Percentiles rank a stretch among this genome's conserved stretches.
Evolutionary conservation across 2,888 invertebrate genomes (phyloP).

Genomic region (Tachina grossa): DNA sequence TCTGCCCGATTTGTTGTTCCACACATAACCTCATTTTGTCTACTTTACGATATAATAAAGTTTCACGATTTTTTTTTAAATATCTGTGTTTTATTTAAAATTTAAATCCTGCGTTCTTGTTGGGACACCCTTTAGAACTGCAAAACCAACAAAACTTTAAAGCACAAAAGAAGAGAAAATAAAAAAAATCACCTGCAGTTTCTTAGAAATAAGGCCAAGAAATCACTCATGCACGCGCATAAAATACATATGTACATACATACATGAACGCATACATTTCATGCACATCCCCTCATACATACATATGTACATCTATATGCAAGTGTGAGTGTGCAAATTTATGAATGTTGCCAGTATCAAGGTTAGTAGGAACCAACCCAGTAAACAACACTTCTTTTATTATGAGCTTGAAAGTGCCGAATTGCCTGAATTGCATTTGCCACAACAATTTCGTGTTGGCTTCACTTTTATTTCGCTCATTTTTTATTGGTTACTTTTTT

Average conservation of each 20-base stretch:
- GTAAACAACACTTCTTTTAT: slow-evolving; percentile 47
- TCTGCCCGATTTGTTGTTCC: too few relatives aligned
- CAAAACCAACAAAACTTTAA: slow-evolving; percentile 59
- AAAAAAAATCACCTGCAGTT: slow-evolving; percentile 80
- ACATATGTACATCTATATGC: too few relatives aligned
- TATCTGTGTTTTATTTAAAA: too few relatives aligned
- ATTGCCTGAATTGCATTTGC: slow-evolving; percentile 62
- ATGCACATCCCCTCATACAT: background rate
- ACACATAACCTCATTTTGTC: too few relatives aligned
- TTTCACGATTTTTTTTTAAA: too few relatives aligned
- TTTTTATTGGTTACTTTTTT: slow-evolving; percentile 45
- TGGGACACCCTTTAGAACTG: too few relatives aligned
- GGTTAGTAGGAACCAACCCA: slow-evolving; percentile 58
- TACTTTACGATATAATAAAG: too few relatives aligned
- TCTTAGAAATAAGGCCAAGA: slow-evolving; percentile 76
- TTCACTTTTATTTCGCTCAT: slow-evolving; percentile 16
- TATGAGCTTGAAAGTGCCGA: slow-evolving; percentile 8
- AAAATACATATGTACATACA: slow-evolving; percentile 14
- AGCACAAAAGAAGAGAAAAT: slow-evolving; percentile 10
- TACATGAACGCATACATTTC: background rate
- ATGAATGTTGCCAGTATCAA: slow-evolving; percentile 67
- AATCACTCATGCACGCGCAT: slow-evolving; percentile 52
- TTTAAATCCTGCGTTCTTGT: too few relatives aligned
- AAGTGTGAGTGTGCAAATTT: background rate
- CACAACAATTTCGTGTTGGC: slow-evolving; percentile 39